Percentiles rank a stretch among this genome's conserved stretches.
Evolutionary conservation across 92 coral and sea anemone genomes (phyloP).

Genomic region (Plumapathes pennacea): DNA sequence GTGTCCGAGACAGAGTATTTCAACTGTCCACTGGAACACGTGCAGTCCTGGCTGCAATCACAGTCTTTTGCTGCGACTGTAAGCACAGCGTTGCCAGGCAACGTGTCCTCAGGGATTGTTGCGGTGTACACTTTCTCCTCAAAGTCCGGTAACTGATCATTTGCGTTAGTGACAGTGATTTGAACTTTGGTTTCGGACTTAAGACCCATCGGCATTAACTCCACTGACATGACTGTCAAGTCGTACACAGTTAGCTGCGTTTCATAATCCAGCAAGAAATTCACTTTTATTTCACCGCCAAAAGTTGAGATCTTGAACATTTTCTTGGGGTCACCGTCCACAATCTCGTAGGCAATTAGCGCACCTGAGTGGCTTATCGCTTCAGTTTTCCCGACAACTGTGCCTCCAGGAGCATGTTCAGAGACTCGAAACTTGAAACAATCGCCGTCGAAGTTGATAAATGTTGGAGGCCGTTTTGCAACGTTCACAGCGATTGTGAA

Average conservation of each 20-base stretch:
- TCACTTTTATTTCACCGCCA: slow-evolving; percentile 67
- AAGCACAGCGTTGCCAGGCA: slow-evolving; percentile 59
- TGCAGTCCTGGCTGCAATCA: slow-evolving; percentile 71
- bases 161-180: slow-evolving; percentile 49
- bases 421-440: slow-evolving; percentile 57
- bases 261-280: slow-evolving; percentile 67
- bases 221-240: slow-evolving; percentile 56
- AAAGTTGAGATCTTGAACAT: slow-evolving; percentile 35
- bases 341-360: slow-evolving; percentile 58
- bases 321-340: slow-evolving; percentile 52
- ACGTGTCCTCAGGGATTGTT: slow-evolving; percentile 51
- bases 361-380: slow-evolving; percentile 76
- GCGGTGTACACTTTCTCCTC: slow-evolving; percentile 50
- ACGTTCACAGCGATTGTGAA: slow-evolving; percentile 41
- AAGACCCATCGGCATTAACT: slow-evolving; percentile 60
- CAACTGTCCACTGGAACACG: slow-evolving; percentile 61
- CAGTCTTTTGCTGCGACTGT: slow-evolving; percentile 86
- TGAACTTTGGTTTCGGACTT: slow-evolving; percentile 42
- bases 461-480: slow-evolving; percentile 67
- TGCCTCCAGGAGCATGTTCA: slow-evolving; percentile 62
- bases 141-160: slow-evolving; percentile 73
- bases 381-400: slow-evolving; percentile 54
- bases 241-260: slow-evolving; percentile 35
- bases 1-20: slow-evolving; percentile 47
- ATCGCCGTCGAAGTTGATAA: slow-evolving; percentile 43